These are phyloP conservation scores for Drosophila histrio DNA, from an alignment of 2,888 invertebrate species.

Conservation along the genomic window DNA sequence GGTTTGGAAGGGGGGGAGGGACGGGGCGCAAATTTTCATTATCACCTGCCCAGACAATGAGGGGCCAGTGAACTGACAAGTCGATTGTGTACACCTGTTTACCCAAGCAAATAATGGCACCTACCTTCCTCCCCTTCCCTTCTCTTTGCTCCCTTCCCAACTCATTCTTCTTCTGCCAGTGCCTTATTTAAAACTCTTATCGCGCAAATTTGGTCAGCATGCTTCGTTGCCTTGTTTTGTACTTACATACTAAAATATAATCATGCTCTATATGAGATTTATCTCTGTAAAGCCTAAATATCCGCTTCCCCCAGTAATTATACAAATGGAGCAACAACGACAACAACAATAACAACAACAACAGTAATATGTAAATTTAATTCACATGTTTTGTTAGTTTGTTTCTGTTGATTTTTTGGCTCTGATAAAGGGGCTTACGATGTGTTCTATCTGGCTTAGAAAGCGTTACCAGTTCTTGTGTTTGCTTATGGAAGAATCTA, in stretches of 20 bases:
- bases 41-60: constrained; percentile 49
- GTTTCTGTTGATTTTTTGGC: neutral
- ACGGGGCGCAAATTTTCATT: constrained; percentile 44
- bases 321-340: constrained; percentile 35
- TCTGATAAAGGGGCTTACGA: constrained; percentile 1
- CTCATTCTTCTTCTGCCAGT: neutral
- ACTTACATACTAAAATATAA: constrained; percentile 10
- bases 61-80: constrained; percentile 54
- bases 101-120: constrained; percentile 51
- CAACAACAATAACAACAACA: neutral
- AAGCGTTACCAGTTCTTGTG: constrained; percentile 26
- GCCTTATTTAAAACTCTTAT: constrained; percentile 29
- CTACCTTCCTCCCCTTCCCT: neutral
- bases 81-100: constrained; percentile 56
- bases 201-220: constrained; percentile 47
- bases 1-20: neutral
- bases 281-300: constrained; percentile 33
- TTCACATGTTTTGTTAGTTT: neutral
- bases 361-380: constrained; percentile 28
- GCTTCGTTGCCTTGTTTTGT: constrained; percentile 40
- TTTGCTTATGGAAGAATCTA: neutral
- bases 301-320: constrained; percentile 33
- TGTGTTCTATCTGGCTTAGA: constrained; percentile 25
- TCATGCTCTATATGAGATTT: constrained; percentile 14
- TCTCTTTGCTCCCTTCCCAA: neutral